Evolutionary conservation across 2,888 invertebrate genomes (phyloP), one percentile per base, ranked within the genome.

Genomic region (Sphaeridia pumilis): DNA sequence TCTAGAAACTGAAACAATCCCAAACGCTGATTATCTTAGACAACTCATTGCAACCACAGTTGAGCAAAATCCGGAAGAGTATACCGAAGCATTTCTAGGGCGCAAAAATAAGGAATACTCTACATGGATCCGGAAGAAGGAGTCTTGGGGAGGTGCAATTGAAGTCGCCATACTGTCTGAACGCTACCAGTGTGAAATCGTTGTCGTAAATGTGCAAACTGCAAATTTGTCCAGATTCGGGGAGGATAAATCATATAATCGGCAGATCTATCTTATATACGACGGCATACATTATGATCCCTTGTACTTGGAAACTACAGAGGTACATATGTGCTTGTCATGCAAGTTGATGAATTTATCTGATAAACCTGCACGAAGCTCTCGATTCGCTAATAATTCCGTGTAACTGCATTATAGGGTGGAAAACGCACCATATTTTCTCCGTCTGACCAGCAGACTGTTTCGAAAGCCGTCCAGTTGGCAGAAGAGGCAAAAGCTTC

Each of bases 221-320:
- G 84, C 83, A 38, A 84, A 88, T 57, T 84, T 94, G 55, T 90
- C 90, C 70, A 79, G 87, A 65, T 90, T 94, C 72, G 94, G 94
- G 0, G 94, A 94, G 71, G 92, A 93, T 70, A 82, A 84, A 67
- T 80, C 82, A 66, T 93, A 87, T 69, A 77, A 81, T 2, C 78
- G 84, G 54, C 73, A 93, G 66, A 87, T 90, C 3, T 85, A 93
- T 68, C 73, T 95, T 4, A 76, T 94, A 47, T 95, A 93, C 69
- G 93, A 94, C 72, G 94, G 94, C 20, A 89, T 94, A 48, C 95
- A 95, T 72, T 95, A 95, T 69, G 95, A 95, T 72, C 90, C 94
- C 0, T 72, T 95, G 12, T 87, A 86, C 68, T 76, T 90, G 72
- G 92, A 93, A 72, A 80, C 84, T 3, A 73, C 78, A 28, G 78